Percentiles rank a stretch among this genome's conserved stretches.
These are phyloP conservation scores for Podiceps cristatus DNA, from an alignment of 2,113 vertebrate species.

Conservation along the genomic window DNA sequence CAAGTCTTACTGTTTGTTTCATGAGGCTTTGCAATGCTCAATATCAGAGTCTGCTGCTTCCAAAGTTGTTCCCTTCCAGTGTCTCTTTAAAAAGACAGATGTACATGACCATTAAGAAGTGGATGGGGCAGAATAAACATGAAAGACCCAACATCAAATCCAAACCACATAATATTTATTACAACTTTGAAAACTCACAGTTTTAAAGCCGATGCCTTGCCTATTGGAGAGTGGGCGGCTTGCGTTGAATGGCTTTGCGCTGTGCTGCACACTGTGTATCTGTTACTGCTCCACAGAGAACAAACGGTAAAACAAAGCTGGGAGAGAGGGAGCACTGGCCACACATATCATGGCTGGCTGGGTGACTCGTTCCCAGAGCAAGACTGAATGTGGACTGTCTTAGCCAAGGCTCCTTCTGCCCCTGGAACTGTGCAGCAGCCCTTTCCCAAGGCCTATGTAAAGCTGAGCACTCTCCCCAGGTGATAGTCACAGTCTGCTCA, in stretches of 20 bases:
- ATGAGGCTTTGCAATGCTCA: not conserved
- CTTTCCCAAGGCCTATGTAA: not conserved
- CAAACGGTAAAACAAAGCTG: not conserved
- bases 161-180: not conserved
- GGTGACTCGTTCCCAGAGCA: not conserved
- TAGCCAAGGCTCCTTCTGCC: not conserved
- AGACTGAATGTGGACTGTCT: not conserved
- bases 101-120: not conserved
- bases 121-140: not conserved
- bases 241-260: not conserved
- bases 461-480: not conserved
- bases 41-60: not conserved
- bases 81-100: not conserved
- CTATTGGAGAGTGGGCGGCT: rapidly evolving
- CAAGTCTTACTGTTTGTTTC: not conserved
- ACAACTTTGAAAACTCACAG: not conserved
- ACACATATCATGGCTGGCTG: not conserved
- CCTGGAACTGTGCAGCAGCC: not conserved
- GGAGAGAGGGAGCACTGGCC: rapidly evolving
- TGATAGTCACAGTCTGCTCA: not conserved
- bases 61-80: not conserved
- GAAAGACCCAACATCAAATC: not conserved
- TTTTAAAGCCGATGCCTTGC: not conserved
- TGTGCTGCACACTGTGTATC: not conserved
- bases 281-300: not conserved